Evolutionary conservation across 92 coral and sea anemone genomes (phyloP).

Genomic region (Zoanthus solanderi): DNA sequence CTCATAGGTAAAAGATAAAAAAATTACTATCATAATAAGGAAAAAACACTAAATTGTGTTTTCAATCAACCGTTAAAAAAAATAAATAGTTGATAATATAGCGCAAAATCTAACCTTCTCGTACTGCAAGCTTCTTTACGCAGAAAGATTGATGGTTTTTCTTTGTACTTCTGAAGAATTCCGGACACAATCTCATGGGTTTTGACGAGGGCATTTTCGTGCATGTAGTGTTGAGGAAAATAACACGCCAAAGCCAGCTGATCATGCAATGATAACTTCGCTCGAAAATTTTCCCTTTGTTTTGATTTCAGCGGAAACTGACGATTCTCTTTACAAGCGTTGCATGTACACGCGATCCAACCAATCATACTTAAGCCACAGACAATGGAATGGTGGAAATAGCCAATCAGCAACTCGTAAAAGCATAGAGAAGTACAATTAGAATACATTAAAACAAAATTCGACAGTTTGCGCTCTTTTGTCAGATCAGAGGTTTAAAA

Average conservation of each 20-base stretch:
- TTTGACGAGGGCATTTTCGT: constrained; percentile 81
- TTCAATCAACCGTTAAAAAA: constrained; percentile 40
- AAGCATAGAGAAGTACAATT: constrained; percentile 5
- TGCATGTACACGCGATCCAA: constrained; percentile 38
- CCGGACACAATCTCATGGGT: constrained; percentile 81
- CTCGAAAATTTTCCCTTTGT: constrained; percentile 60
- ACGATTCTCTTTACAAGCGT: constrained; percentile 58
- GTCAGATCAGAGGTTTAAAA: too few species aligned
- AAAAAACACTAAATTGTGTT: neutral
- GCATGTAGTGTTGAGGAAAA: constrained; percentile 45
- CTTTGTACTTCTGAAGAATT: constrained; percentile 81
- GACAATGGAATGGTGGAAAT: constrained; percentile 3
- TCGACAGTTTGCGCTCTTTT: too few species aligned
- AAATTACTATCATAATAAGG: neutral
- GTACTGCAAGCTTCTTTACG: neutral
- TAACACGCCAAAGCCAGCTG: constrained; percentile 79
- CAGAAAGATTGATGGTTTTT: neutral
- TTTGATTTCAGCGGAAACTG: constrained; percentile 76
- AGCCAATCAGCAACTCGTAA: constrained; percentile 59
- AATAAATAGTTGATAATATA: neutral
- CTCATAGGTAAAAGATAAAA: neutral
- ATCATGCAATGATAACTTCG: constrained; percentile 66
- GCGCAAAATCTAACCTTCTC: constrained; percentile 44
- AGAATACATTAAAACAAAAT: neutral
- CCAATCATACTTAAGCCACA: constrained; percentile 57